These are phyloP conservation scores for Muscina levida DNA, from an alignment of 2,888 invertebrate genomes.

Conservation along the genomic window DNA sequence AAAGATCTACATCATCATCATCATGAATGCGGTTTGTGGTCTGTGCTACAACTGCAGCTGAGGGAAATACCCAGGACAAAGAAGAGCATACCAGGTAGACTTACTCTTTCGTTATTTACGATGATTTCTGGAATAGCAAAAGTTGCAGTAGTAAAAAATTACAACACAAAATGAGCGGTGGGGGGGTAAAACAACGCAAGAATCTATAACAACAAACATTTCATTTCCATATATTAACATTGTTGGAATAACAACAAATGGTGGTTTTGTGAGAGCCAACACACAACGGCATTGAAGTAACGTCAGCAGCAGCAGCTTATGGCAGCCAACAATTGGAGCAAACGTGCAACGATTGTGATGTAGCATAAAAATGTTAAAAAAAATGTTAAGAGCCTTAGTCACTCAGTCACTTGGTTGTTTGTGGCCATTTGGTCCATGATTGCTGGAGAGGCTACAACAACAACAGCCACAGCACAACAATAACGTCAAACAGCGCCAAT, in stretches of 20 bases:
- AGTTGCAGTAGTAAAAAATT: slow-evolving; percentile 40
- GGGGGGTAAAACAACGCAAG: not conserved
- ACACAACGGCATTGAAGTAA: no score
- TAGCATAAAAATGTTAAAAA: slow-evolving; percentile 43
- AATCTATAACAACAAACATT: slow-evolving; percentile 28
- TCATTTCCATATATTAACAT: slow-evolving; percentile 16
- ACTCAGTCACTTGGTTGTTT: slow-evolving; percentile 16
- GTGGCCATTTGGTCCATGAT: slow-evolving; percentile 2
- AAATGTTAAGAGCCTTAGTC: slow-evolving; percentile 41
- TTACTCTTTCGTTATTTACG: no score
- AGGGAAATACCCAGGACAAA: no score
- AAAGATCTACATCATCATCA: not conserved
- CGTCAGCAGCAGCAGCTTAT: no score
- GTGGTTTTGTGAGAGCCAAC: no score
- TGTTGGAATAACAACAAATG: slow-evolving; percentile 18
- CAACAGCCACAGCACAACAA: slow-evolving; percentile 9
- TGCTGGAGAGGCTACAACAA: slow-evolving; percentile 10
- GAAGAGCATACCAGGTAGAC: no score
- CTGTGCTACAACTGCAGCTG: no score
- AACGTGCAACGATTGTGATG: slow-evolving; percentile 47
- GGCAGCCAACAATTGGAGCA: slow-evolving; percentile 45
- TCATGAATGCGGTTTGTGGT: no score
- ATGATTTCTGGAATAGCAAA: slow-evolving; percentile 37
- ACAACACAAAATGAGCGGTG: not conserved
- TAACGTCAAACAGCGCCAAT: slow-evolving; percentile 53